A percentile compares a stretch with the other conserved stretches of the same genome.
Conservation (phyloP, 2,888 invertebrate species). For the Trichogramma evanescens region DNA sequence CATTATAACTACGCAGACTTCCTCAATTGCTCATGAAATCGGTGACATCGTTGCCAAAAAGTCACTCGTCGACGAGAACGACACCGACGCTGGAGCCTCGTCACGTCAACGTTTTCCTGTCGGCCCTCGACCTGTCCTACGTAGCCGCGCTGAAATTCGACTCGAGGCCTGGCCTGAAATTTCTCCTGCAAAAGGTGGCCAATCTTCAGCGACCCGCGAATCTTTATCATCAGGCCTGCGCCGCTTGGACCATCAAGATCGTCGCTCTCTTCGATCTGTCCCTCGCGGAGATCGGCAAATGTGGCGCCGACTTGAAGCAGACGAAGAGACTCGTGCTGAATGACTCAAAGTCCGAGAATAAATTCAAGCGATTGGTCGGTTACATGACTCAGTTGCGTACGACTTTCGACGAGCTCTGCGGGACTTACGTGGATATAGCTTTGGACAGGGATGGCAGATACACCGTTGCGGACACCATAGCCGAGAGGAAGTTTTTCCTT, state of each 20-base stretch:
- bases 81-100: constrained; percentile 50
- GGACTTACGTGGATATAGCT: constrained; percentile 50
- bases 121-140: constrained; percentile 76
- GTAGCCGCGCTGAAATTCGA: constrained; percentile 81
- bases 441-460: constrained; percentile 49
- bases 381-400: constrained; percentile 38
- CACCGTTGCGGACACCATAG: constrained; percentile 40
- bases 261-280: constrained; percentile 81
- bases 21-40: constrained; percentile 46
- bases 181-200: constrained; percentile 87
- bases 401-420: constrained; percentile 49
- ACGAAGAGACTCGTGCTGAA: constrained; percentile 30
- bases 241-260: constrained; percentile 83
- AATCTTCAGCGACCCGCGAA: constrained; percentile 80
- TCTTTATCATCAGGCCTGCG: constrained; percentile 86
- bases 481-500: constrained; percentile 55
- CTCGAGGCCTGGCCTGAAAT: constrained; percentile 83
- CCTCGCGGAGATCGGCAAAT: constrained; percentile 57
- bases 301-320: constrained; percentile 33
- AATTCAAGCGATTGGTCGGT: constrained; percentile 28
- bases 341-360: constrained; percentile 17
- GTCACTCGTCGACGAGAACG: constrained; percentile 31
- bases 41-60: constrained; percentile 28
- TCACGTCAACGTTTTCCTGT: constrained; percentile 65
- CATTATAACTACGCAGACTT: constrained; percentile 35